Base-by-base conservation (phyloP, 1,140 invertebrate species). In the Manduca sexta region DNA sequence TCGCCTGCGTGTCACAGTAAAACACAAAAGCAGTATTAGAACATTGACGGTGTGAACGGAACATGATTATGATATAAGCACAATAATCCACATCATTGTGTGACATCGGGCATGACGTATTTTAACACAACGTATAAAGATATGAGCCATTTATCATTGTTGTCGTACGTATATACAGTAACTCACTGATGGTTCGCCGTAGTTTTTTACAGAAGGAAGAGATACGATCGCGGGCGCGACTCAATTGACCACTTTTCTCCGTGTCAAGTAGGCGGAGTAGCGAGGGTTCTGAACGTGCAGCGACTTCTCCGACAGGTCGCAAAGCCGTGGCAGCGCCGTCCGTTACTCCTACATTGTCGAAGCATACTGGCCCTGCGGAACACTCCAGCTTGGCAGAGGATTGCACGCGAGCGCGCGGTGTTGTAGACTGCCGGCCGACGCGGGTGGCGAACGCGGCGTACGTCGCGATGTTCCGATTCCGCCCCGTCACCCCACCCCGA, bases 1-100 rank as follows among this genome's bases (percentile, higher is more conserved):
- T 84, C 81, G 74, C 81, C 81, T 84, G 81, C 48, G 49, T 49
- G 63, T 64, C 67, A 64, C 70, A 62, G 66, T 63, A 78, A 82
- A 79, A 82, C 74, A 84, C 78, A 82, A 84, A 82, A 84, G 75
- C 78, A 79, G 64, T 65, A 84, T 84, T 82, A 84, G 73, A 79
- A 84, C 76, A 84, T 76, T 72, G 56, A 74, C 64, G 54, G 68
- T 55, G 47, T 63, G 60, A 73, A 50, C 45, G 17, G 40, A 49
- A 40, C 11, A 50, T 31, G 17, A 48, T 40, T n/a, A 21, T 30
- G 13, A 15, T 15, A 39, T 7, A 38, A 35, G 26, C 38, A 18
- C 14, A 37, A 51, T 45, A 40, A 26, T 26, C 21, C 21, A 26
- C 21, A 26, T 26, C 21, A 26, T 26, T 26, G 21, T 26, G 21